These are phyloP conservation scores for Drosophila colorata DNA, from an alignment of 2,888 invertebrate genomes.

Conservation along the genomic window DNA sequence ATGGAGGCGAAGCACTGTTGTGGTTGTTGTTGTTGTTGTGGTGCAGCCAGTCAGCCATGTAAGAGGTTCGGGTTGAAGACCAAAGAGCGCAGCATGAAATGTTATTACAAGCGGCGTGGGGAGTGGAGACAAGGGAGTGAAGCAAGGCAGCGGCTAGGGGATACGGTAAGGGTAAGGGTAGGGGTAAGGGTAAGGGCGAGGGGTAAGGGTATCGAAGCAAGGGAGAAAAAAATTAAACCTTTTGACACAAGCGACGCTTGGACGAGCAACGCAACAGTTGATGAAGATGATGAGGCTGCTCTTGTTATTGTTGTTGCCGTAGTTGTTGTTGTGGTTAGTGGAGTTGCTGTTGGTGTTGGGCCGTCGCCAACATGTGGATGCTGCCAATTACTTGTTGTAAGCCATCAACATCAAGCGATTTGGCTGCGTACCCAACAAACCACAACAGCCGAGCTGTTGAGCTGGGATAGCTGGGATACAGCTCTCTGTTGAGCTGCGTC, in stretches of 20 bases:
- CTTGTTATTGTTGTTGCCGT: slow-evolving; percentile 26
- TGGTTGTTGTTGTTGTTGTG: slow-evolving; percentile 37
- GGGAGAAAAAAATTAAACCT: slow-evolving; percentile 72
- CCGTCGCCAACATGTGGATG: slow-evolving; percentile 69
- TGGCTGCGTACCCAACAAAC: slow-evolving; percentile 61
- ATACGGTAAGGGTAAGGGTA: not conserved
- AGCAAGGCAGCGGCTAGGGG: slow-evolving; percentile 7
- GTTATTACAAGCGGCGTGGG: slow-evolving; percentile 64
- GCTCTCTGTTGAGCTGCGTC: slow-evolving; percentile 3
- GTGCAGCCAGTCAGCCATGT: slow-evolving; percentile 65
- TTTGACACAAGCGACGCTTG: slow-evolving; percentile 77
- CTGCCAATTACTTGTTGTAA: slow-evolving; percentile 80
- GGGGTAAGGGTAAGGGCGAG: slow-evolving; percentile 10
- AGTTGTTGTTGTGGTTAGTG: slow-evolving; percentile 40
- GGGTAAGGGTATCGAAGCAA: slow-evolving; percentile 10
- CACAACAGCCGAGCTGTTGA: slow-evolving; percentile 4
- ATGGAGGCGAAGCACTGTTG: slow-evolving; percentile 36
- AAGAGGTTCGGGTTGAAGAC: slow-evolving; percentile 71
- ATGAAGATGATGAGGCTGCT: slow-evolving; percentile 62
- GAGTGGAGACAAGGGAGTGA: slow-evolving; percentile 8
- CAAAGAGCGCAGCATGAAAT: slow-evolving; percentile 72
- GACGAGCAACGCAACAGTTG: slow-evolving; percentile 59
- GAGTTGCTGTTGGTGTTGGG: slow-evolving; percentile 43
- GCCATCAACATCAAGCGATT: slow-evolving; percentile 80
- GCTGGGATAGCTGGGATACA: slow-evolving; percentile 9